Evolutionary conservation across 2,888 invertebrate species (phyloP).

Genomic region (Drosophila fulvimacula): DNA sequence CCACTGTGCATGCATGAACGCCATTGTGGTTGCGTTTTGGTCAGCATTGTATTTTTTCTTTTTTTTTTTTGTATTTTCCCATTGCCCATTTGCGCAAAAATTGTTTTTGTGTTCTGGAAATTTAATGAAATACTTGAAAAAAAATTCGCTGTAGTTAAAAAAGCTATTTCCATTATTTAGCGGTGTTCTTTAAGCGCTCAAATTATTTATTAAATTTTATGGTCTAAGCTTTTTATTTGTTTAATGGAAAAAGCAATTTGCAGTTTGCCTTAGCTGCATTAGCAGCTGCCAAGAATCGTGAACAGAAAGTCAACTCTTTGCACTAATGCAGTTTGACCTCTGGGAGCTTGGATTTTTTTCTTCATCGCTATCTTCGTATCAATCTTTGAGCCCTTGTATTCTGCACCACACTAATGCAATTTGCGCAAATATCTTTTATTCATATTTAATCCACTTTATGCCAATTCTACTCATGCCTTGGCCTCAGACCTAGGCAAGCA

Average conservation of each 20-base stretch:
- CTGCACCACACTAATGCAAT: conserved; percentile 66
- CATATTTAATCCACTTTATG: conserved; percentile 78
- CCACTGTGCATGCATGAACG: conserved; percentile 19
- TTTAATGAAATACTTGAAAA: conserved; percentile 48
- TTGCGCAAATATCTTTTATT: conserved; percentile 77
- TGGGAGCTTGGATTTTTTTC: conserved; percentile 12
- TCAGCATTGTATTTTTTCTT: conserved; percentile 14
- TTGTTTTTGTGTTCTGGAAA: conserved; percentile 26
- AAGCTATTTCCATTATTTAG: not conserved
- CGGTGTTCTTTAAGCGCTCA: not conserved
- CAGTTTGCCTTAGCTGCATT: not conserved
- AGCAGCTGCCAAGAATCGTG: conserved; percentile 8
- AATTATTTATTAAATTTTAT: conserved; percentile 5
- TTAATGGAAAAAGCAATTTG: conserved; percentile 4
- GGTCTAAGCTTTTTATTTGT: not conserved
- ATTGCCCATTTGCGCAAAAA: conserved; percentile 30
- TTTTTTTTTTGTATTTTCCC: conserved; percentile 15
- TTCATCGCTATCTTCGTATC: conserved; percentile 32
- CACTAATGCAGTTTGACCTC: conserved; percentile 46
- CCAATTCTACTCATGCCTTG: conserved; percentile 58
- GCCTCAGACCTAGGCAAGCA: conserved; percentile 13
- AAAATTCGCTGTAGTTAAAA: conserved; percentile 5
- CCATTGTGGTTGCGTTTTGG: conserved; percentile 40
- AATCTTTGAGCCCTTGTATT: conserved; percentile 28
- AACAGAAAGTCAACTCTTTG: conserved; percentile 23